phyloP scores from a whole-genome alignment of 2,888 invertebrate genomes.

The Troides aeacus region DNA sequence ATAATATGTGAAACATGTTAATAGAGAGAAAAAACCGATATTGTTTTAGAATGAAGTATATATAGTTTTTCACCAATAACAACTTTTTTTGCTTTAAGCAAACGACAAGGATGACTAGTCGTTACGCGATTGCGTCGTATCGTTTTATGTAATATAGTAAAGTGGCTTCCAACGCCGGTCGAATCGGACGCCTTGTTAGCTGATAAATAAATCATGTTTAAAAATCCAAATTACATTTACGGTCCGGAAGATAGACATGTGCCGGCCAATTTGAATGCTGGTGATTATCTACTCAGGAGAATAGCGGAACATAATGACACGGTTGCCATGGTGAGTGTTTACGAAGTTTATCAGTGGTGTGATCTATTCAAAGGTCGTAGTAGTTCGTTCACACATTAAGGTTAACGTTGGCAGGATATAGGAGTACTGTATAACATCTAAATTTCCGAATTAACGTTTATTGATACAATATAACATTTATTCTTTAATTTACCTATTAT shows the following conservation, averaged over 20 bases:
- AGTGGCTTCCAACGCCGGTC: conserved; percentile 2
- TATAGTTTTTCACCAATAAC: no score
- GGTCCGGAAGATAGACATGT: conserved; percentile 46
- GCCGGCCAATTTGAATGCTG: conserved; percentile 54
- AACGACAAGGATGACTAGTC: neutral
- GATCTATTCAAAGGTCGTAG: neutral
- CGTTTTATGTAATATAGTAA: neutral
- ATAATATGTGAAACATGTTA: no score
- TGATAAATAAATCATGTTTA: conserved; percentile 51
- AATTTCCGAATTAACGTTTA: neutral
- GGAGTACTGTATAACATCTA: neutral
- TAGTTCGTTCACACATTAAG: neutral
- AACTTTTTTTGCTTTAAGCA: neutral
- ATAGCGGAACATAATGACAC: conserved; percentile 42
- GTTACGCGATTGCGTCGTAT: neutral
- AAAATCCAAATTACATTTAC: conserved; percentile 55
- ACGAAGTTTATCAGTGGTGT: neutral
- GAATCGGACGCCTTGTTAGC: conserved; percentile 2
- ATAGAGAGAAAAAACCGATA: no score
- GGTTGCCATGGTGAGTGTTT: conserved; percentile 49
- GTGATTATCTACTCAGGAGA: conserved; percentile 49
- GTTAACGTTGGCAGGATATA: neutral
- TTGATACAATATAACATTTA: neutral
- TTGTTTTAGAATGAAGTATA: no score
- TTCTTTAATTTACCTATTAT: neutral